Base-by-base conservation (phyloP, 2,113 vertebrate genomes). In the Boulengerochromis microlepis region DNA sequence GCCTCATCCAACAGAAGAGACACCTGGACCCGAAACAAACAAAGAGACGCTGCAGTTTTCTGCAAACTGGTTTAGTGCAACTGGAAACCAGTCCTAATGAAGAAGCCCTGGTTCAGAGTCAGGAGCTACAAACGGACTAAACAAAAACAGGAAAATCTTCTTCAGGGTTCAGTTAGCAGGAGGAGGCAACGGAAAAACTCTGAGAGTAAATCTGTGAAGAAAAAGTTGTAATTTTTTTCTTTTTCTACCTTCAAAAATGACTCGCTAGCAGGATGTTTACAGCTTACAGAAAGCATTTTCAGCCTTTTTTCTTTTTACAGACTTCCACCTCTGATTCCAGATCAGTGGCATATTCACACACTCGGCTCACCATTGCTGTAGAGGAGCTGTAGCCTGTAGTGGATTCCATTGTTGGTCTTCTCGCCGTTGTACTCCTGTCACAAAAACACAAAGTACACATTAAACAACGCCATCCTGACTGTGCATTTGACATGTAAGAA, bases 361-460 rank as follows among this genome's bases (percentile, higher is more conserved):
- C 15, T 61, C 8, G 5, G 24, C 97, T 96, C 93, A 98, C 98
- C 98, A 3, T 98, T 99, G 92, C 98, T 99, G 95, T 98, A 98
- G 40, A 99, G 98, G 24, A 99, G 97, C 91, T 99, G 97, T 22
- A 99, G 96, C 64, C 98, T 96, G 95, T 99, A 99, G 91, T 99
- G 98, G 92, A 99, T 98, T 3, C 98, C 98, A 1, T 99, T 99
- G 96, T 99, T 99, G 45, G 98, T 99, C 91, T 98, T 99, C 89
- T 99, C 98, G 0, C 97, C 97, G 1, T 97, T 97, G 86, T 97
- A 97, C 84, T 97, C 97, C 97, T 97, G 87, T 52, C 56, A 93
- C 16, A 93, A 80, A 94, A 89, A 87, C 83, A 93, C 2, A 26
- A 76, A 54, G 3, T 35, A 84, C 53, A 91, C 3, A 13, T 8